A percentile compares a stretch with the other conserved stretches of the same genome.
Evolutionary conservation across 2,113 vertebrate species (phyloP).

Genomic region (Scolopax mira): DNA sequence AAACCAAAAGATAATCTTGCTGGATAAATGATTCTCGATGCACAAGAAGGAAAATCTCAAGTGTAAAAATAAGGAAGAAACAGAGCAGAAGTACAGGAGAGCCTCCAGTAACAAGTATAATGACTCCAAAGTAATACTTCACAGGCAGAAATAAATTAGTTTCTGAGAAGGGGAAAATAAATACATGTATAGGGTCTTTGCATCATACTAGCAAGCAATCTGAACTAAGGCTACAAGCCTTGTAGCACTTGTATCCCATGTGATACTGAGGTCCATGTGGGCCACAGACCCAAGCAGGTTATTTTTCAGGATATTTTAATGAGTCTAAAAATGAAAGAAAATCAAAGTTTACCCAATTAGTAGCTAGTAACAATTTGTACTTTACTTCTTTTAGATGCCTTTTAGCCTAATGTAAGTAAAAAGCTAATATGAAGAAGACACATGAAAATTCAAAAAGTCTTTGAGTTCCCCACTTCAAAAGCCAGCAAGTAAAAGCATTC

Average conservation of each 20-base stretch:
- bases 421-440: neutral
- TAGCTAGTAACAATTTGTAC: neutral
- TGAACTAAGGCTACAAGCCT: neutral
- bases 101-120: neutral
- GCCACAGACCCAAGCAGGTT: neutral
- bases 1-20: neutral
- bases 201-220: neutral
- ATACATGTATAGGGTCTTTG: neutral
- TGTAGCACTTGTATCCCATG: neutral
- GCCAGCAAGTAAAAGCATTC: neutral
- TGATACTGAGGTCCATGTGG: neutral
- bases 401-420: neutral
- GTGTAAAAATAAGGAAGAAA: neutral
- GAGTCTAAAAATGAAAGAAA: neutral
- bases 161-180: neutral
- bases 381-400: neutral
- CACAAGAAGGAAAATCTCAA: neutral
- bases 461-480: neutral
- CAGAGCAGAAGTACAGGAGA: neutral
- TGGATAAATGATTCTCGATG: neutral
- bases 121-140: neutral
- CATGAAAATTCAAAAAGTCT: neutral
- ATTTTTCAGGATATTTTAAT: neutral
- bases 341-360: neutral
- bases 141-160: neutral